These are phyloP conservation scores for Margarornis squamiger DNA, from an alignment of 2,797 vertebrate species.

Conservation along the genomic window DNA sequence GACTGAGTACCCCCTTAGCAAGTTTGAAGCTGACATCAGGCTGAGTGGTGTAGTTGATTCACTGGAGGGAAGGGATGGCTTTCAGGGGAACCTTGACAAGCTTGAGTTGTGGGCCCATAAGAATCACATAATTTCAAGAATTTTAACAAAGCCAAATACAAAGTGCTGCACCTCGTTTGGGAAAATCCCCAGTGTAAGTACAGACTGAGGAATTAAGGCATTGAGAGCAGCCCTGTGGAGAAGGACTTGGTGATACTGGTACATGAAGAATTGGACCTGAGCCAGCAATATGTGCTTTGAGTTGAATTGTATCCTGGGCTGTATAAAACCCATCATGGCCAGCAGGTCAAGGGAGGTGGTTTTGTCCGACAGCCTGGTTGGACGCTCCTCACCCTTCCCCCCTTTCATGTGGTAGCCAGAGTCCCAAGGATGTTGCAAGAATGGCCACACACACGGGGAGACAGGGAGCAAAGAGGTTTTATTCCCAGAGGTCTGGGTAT, in stretches of 20 bases:
- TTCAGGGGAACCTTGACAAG: background rate
- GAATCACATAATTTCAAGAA: background rate
- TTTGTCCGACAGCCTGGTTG: no score
- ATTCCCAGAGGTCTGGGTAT: no score
- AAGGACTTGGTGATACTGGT: background rate
- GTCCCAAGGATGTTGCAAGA: no score
- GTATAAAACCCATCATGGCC: rapidly evolving
- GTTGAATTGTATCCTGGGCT: rapidly evolving
- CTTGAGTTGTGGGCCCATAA: background rate
- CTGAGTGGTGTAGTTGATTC: background rate
- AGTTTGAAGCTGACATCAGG: background rate
- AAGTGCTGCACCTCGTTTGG: background rate
- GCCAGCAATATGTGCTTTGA: background rate
- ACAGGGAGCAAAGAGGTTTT: no score
- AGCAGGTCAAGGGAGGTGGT: no score
- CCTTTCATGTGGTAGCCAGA: no score
- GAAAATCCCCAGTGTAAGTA: background rate
- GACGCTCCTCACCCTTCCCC: no score
- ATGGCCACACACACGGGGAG: no score
- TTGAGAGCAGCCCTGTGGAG: background rate
- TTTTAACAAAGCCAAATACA: background rate
- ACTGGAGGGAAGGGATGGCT: background rate
- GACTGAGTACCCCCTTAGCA: background rate
- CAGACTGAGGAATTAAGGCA: background rate
- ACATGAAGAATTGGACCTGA: background rate